These are phyloP conservation scores for Camponotus vicinus DNA, from an alignment of 1,140 invertebrate species.

Conservation along the genomic window DNA sequence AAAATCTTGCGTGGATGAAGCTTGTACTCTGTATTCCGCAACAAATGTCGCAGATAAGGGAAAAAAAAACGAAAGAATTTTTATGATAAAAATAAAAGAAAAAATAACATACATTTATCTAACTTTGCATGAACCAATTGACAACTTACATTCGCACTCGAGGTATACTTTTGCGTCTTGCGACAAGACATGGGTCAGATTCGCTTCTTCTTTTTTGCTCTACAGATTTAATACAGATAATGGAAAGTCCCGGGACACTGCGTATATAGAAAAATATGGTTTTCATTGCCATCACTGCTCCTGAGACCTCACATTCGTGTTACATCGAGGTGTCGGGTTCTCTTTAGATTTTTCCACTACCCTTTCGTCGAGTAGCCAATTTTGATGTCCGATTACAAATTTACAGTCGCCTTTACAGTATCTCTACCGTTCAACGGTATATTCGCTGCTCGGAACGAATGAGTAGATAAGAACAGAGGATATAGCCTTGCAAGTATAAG, in stretches of 20 bases:
- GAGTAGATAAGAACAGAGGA: background rate
- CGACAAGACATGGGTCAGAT: conserved; percentile 49
- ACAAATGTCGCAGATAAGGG: background rate
- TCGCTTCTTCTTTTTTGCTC: conserved; percentile 35
- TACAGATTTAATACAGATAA: conserved; percentile 63
- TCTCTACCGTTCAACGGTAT: background rate
- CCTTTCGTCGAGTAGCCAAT: conserved; percentile 45
- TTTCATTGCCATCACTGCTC: conserved; percentile 67
- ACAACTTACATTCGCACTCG: conserved; percentile 37
- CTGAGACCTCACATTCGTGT: conserved; percentile 69
- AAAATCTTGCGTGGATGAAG: conserved; percentile 46
- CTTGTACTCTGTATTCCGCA: background rate
- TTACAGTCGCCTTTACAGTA: conserved; percentile 36
- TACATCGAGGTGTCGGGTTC: conserved; percentile 61
- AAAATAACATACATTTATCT: background rate
- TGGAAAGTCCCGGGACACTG: conserved; percentile 74
- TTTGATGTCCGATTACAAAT: conserved; percentile 42
- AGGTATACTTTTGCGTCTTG: conserved; percentile 4
- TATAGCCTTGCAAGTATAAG: conserved; percentile 1
- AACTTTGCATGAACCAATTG: conserved; percentile 64
- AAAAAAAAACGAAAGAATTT: too few species aligned
- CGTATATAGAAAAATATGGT: conserved; percentile 81
- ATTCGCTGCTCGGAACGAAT: conserved; percentile 60
- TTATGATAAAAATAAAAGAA: background rate
- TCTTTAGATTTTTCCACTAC: conserved; percentile 43